Percentiles rank a stretch among this genome's conserved stretches.
Conservation (phyloP, 1,140 invertebrate genomes). For the Halictus rubicundus region DNA sequence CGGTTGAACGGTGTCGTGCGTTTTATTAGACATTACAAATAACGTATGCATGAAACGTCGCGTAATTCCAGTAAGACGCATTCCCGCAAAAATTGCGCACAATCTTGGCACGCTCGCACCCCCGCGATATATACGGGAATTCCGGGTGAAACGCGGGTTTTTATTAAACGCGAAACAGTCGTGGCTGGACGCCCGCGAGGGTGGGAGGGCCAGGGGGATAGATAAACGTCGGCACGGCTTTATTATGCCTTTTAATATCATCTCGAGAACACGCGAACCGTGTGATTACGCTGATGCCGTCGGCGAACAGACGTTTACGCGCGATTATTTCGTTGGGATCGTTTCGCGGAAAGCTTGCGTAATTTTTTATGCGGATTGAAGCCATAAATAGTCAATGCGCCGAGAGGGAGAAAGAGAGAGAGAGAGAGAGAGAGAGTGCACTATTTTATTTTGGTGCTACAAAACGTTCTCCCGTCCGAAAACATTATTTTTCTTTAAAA, state of each 20-base stretch:
- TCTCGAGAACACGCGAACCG: not conserved
- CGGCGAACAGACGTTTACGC: too few species aligned
- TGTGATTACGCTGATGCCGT: not conserved
- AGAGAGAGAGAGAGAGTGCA: too few species aligned
- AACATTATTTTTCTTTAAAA: too few species aligned
- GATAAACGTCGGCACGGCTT: conserved; percentile 16
- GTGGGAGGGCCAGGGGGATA: not conserved
- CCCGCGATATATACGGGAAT: conserved; percentile 1
- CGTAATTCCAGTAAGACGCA: conserved; percentile 28
- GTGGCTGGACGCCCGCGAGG: too few species aligned
- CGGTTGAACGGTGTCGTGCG: not conserved
- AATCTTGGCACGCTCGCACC: not conserved
- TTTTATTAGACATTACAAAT: conserved; percentile 43
- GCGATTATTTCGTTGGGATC: too few species aligned
- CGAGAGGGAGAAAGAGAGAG: too few species aligned
- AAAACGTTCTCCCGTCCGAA: too few species aligned
- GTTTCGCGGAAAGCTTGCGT: too few species aligned
- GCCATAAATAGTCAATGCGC: too few species aligned
- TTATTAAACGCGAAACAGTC: not conserved
- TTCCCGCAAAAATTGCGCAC: conserved; percentile 28
- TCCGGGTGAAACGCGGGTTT: not conserved
- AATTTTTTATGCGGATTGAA: too few species aligned
- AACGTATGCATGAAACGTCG: conserved; percentile 30
- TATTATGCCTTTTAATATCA: conserved; percentile 31
- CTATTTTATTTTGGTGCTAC: not conserved